A percentile compares a stretch with the other conserved stretches of the same genome.
These are phyloP conservation scores for Mylabris phalerata DNA, from an alignment of 1,140 invertebrate species.

Conservation along the genomic window DNA sequence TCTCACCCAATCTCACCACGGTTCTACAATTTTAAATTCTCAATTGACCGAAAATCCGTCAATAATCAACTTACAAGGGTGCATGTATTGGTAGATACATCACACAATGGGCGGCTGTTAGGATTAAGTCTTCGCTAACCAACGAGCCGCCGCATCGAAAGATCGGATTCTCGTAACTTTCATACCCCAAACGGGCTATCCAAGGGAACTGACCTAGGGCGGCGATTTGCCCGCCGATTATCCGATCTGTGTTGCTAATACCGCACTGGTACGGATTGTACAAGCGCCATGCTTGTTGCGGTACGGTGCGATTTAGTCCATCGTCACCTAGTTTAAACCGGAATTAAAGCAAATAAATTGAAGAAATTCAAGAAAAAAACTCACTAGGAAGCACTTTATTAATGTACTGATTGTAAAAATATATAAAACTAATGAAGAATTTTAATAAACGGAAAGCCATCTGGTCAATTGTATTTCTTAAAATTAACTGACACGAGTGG, in stretches of 20 bases:
- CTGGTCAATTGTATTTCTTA: too few relatives aligned
- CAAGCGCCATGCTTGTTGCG: slow-evolving; percentile 3
- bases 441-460: too few relatives aligned
- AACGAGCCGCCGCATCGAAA: slow-evolving; percentile 59
- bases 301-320: neutral
- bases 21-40: slow-evolving; percentile 34
- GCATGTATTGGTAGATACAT: slow-evolving; percentile 37
- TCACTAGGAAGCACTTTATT: neutral
- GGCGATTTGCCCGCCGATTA: slow-evolving; percentile 56
- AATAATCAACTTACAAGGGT: neutral
- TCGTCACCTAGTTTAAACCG: too few relatives aligned
- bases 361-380: neutral
- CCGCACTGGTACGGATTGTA: slow-evolving; percentile 45
- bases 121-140: slow-evolving; percentile 51
- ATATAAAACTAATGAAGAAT: neutral
- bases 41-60: too few relatives aligned
- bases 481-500: too few relatives aligned
- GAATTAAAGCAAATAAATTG: neutral
- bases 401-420: neutral
- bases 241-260: slow-evolving; percentile 48
- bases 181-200: slow-evolving; percentile 59
- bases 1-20: slow-evolving; percentile 54
- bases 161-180: slow-evolving; percentile 21
- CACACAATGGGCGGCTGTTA: slow-evolving; percentile 65
- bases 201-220: slow-evolving; percentile 60